Percentiles rank a stretch among this genome's conserved stretches.
phyloP scores from a whole-genome alignment of 2,797 vertebrate species.

The Alosa sapidissima region DNA sequence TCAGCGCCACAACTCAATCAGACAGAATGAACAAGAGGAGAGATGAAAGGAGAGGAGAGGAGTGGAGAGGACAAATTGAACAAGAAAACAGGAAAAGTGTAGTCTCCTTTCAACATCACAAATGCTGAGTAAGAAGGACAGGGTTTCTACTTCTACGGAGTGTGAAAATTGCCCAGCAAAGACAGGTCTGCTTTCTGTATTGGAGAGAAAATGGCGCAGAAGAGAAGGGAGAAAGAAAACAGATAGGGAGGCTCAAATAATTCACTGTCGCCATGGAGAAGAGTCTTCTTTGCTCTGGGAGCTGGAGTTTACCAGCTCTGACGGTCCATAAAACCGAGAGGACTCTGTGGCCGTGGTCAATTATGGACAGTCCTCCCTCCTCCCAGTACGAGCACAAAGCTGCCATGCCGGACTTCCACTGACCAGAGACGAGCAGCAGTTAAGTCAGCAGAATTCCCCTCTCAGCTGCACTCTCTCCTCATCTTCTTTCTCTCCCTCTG shows the following conservation, averaged over 20 bases:
- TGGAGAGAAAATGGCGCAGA: background rate
- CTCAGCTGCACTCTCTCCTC: background rate
- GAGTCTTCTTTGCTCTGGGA: background rate
- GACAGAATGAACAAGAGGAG: conserved; percentile 32
- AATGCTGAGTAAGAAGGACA: conserved; percentile 29
- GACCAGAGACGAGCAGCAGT: conserved; percentile 55
- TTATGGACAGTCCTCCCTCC: conserved; percentile 48
- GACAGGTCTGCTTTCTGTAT: background rate
- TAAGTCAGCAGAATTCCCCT: conserved; percentile 45
- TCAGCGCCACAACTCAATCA: conserved; percentile 67
- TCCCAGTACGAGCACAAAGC: conserved; percentile 47
- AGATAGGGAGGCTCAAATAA: conserved; percentile 16
- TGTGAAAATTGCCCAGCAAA: background rate
- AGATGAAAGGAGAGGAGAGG: conserved; percentile 18
- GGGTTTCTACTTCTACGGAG: background rate
- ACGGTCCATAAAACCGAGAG: conserved; percentile 63
- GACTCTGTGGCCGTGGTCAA: conserved; percentile 57
- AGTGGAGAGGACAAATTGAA: background rate
- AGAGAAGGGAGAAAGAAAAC: background rate
- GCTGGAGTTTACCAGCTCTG: conserved; percentile 46
- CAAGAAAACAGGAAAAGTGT: conserved; percentile 15
- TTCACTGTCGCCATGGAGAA: background rate
- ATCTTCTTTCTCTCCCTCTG: conserved; percentile 23
- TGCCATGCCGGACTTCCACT: conserved; percentile 34
- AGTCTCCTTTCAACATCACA: conserved; percentile 45